Conservation (phyloP, 2,797 vertebrate genomes). For the Myiotriccus ornatus region DNA sequence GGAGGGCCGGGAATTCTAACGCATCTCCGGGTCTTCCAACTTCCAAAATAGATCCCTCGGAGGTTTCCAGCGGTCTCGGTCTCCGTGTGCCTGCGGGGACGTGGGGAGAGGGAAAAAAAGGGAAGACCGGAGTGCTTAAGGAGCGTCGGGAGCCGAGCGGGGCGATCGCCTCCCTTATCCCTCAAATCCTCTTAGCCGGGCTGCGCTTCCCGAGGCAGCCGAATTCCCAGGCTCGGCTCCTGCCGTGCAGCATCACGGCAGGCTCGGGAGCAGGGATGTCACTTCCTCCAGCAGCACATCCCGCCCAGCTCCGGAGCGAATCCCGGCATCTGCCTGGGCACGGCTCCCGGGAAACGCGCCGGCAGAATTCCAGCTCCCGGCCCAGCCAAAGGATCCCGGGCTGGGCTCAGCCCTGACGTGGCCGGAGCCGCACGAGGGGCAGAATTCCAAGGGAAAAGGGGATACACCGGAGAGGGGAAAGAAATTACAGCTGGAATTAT, state of each 20-base stretch:
- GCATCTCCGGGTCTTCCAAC: constrained; percentile 36
- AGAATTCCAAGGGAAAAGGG: background rate
- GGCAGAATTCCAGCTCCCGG: background rate
- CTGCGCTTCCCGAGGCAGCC: constrained; percentile 1
- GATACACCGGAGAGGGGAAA: background rate
- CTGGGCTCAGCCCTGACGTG: background rate
- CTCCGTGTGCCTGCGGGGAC: constrained; percentile 9
- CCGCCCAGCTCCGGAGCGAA: background rate
- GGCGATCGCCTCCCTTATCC: background rate
- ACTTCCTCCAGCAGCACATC: constrained; percentile 12
- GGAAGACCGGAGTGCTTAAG: background rate
- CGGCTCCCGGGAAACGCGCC: background rate
- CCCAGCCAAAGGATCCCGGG: background rate
- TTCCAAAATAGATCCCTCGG: background rate
- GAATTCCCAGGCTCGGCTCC: background rate
- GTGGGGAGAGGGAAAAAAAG: background rate
- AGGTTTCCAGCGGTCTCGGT: background rate
- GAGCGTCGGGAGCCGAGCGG: background rate
- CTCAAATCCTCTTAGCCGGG: background rate
- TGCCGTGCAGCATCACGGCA: constrained; percentile 16
- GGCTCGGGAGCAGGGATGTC: constrained; percentile 34
- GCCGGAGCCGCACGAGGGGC: background rate
- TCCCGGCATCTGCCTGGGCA: background rate
- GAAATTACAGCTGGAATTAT: background rate
- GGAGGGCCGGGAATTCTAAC: constrained; percentile 53